phyloP scores from a whole-genome alignment of 2,888 invertebrate species.

The Sminthurides aquaticus region DNA sequence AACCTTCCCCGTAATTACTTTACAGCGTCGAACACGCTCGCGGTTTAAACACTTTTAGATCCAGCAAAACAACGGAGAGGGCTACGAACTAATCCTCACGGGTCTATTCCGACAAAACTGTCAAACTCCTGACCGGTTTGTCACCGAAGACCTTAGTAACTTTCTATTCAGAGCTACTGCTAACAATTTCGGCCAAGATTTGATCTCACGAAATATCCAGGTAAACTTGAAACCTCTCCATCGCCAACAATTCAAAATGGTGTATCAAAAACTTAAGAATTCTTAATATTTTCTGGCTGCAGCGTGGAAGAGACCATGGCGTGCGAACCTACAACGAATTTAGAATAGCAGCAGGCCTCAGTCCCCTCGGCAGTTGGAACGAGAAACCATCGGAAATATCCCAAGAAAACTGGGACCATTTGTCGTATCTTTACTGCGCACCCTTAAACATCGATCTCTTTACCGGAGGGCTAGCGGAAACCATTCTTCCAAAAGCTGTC shows the following conservation, averaged over 20 bases:
- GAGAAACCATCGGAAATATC: constrained; percentile 29
- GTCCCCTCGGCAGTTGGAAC: constrained; percentile 20
- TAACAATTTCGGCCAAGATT: constrained; percentile 37
- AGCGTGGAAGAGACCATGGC: constrained; percentile 36
- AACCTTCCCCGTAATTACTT: no score
- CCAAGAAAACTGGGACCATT: constrained; percentile 28
- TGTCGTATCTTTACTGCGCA: constrained; percentile 26
- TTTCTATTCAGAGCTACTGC: constrained; percentile 32
- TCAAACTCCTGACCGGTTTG: constrained; percentile 41
- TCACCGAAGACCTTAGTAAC: constrained; percentile 40
- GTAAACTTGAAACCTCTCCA: constrained; percentile 2
- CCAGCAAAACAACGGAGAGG: constrained; percentile 30
- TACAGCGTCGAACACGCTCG: no score
- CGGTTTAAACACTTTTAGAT: constrained; percentile 27
- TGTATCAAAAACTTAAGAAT: background rate
- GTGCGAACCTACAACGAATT: constrained; percentile 27
- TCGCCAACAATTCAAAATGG: background rate
- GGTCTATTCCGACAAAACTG: constrained; percentile 38
- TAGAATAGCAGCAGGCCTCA: constrained; percentile 26
- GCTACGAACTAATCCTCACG: constrained; percentile 35
- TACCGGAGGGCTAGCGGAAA: constrained; percentile 74
- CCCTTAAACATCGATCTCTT: constrained; percentile 68
- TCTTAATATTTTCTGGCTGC: background rate
- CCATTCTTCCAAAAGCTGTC: constrained; percentile 66
- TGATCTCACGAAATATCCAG: constrained; percentile 35